Base-by-base conservation (phyloP, 2,113 vertebrate genomes). In the Crotalus tigris region DNA sequence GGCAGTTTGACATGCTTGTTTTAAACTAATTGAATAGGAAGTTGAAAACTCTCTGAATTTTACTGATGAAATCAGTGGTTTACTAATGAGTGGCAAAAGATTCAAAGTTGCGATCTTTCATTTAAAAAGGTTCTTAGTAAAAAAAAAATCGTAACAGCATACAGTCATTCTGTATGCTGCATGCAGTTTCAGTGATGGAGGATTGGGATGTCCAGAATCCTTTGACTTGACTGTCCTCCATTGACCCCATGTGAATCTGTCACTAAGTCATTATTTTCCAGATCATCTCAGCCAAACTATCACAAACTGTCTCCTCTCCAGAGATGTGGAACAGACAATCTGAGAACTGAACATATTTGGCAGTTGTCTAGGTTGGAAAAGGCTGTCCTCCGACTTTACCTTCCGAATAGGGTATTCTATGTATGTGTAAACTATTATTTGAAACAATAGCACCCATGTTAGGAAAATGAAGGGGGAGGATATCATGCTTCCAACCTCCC, bases 1-100 rank as follows among this genome's bases (percentile, higher is more conserved):
- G 5, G 46, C 46, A 49, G 46, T 49, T 49, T 49, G 46, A 49
- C 46, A 49, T 6, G 46, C 46, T 5, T 44, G 13, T 87, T 53
- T 94, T 90, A 92, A 92, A 17, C 54, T 46, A 93, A 91, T 7
- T 81, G 51, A 89, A 51, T 88, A 26, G 26, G 21, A 75, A 92
- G 54, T 33, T n/a, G 23, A 26, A 57, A 81, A 3, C 39, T 75
- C 39, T 75, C 24, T 64, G 58, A 23, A 44, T 92, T 54, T 23
- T 88, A 13, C 6, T 26, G n/a, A 85, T 91, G 53, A 69, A 55
- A 24, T n/a, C 17, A 88, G 15, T 15, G 26, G 5, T 9, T 86
- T 86, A 46, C 15, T 58, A 49, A 86, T 0, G n/a, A 85, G 53
- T 49, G 87, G 92, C 51, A 90, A 88, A 90, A 88, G 24, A 2